Percentiles rank a stretch among this genome's conserved stretches.
phyloP scores from a whole-genome alignment of 2,113 vertebrate species.

The Dromaius novaehollandiae region DNA sequence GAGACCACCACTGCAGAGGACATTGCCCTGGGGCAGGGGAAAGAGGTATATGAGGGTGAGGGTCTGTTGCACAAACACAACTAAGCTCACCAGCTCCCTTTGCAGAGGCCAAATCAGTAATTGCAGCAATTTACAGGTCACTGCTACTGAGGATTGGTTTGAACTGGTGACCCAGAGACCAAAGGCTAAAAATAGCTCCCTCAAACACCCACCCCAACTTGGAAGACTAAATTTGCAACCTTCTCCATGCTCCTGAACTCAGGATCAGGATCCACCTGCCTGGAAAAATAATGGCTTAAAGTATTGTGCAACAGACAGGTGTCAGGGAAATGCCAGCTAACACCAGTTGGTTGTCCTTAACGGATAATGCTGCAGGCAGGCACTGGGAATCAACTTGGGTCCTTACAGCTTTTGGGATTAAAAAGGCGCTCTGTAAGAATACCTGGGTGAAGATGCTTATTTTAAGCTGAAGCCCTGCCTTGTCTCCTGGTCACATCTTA shows the following conservation, averaged over 20 bases:
- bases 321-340: neutral
- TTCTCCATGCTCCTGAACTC: neutral
- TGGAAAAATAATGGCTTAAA: neutral
- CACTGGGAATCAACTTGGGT: neutral
- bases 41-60: neutral
- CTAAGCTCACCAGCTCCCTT: neutral
- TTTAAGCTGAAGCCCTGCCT: neutral
- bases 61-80: neutral
- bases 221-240: neutral
- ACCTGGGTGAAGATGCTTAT: neutral
- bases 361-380: neutral
- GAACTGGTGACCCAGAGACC: neutral
- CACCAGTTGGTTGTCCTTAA: neutral
- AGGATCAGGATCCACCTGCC: neutral
- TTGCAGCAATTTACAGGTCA: neutral
- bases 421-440: neutral
- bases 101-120: neutral
- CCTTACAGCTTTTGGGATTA: neutral
- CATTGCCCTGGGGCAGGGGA: neutral
- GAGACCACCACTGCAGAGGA: neutral
- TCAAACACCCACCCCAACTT: neutral
- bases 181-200: neutral
- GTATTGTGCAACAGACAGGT: neutral
- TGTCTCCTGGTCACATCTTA: conserved; percentile 21
- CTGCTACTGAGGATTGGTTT: neutral